Conservation (phyloP, 2,797 vertebrate genomes). For the Harpagifer antarcticus region DNA sequence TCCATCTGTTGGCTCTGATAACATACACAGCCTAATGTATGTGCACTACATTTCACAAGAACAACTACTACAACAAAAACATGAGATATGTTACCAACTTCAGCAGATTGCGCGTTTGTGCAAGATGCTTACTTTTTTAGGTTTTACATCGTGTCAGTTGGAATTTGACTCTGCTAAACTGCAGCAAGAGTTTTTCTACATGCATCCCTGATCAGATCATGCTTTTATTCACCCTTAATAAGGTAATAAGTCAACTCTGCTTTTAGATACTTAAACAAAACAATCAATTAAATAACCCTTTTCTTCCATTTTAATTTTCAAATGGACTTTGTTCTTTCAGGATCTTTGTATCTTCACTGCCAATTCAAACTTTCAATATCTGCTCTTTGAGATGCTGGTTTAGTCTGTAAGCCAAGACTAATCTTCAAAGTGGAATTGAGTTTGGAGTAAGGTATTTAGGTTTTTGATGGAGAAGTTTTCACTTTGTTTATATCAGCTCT, state of each 20-base stretch:
- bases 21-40: constrained; percentile 20
- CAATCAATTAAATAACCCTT: neutral
- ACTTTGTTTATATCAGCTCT: constrained; percentile 2
- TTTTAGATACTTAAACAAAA: neutral
- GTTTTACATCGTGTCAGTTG: neutral
- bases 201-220: neutral
- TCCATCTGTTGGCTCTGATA: constrained; percentile 52
- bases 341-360: neutral
- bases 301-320: constrained; percentile 1
- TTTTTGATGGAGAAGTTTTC: neutral
- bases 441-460: neutral
- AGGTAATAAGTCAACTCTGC: neutral
- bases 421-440: neutral
- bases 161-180: neutral
- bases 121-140: neutral
- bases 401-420: neutral
- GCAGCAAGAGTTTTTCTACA: neutral
- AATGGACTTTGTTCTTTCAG: neutral
- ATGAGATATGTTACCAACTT: constrained; percentile 23
- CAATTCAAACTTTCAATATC: neutral
- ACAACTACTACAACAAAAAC: constrained; percentile 1
- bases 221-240: neutral
- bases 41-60: neutral
- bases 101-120: constrained; percentile 11
- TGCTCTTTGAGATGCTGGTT: neutral